These are phyloP conservation scores for Cyanoderma ruficeps DNA, from an alignment of 2,113 vertebrate genomes.

Conservation along the genomic window DNA sequence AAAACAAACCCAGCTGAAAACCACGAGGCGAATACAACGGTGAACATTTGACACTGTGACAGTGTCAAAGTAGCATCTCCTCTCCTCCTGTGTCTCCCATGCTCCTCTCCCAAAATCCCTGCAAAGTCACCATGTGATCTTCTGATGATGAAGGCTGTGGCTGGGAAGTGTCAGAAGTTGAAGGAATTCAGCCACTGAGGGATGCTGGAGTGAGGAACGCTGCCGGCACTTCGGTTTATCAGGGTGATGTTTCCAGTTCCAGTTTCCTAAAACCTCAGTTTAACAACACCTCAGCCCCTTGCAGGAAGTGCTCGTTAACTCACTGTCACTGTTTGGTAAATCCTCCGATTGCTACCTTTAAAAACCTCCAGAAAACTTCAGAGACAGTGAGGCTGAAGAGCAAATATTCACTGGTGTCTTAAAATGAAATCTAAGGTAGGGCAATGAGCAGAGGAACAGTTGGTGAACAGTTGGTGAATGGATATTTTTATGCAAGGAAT, in stretches of 20 bases:
- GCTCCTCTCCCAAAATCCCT: neutral
- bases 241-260: accelerated
- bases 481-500: conserved; percentile 81
- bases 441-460: conserved; percentile 75
- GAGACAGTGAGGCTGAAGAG: conserved; percentile 38
- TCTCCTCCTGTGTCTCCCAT: accelerated
- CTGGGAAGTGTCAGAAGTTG: neutral
- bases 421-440: conserved; percentile 68
- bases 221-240: accelerated
- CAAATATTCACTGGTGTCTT: conserved; percentile 66
- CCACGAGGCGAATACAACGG: accelerated
- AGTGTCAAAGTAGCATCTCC: accelerated
- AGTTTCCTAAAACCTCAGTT: neutral
- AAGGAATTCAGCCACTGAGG: neutral
- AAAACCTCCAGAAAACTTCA: conserved; percentile 36
- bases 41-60: accelerated
- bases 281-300: neutral
- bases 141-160: accelerated
- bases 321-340: neutral
- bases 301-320: neutral
- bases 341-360: neutral
- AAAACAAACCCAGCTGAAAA: neutral
- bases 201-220: neutral
- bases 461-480: conserved; percentile 83
- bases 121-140: neutral